Base-by-base conservation (phyloP, 2,797 vertebrate species). In the Erethizon dorsatum region DNA sequence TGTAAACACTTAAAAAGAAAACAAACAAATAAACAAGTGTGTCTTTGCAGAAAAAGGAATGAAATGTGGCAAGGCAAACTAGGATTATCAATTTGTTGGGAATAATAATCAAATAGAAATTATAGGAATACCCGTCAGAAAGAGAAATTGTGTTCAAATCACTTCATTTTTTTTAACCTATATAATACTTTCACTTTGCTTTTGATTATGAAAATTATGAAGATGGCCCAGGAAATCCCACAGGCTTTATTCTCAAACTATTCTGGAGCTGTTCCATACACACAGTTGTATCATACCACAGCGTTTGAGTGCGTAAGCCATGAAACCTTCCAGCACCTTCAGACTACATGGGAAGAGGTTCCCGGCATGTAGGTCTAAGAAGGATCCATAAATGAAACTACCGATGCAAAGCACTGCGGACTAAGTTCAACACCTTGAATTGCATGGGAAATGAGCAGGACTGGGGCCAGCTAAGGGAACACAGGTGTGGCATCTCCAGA, bases 391-490 rank as follows among this genome's bases (percentile, higher is more conserved):
- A 97, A 96, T 80, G 78, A 96, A 56, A 57, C 83, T 61, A 83
- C 73, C 96, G 94, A 83, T 93, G 83, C 83, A 92, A 90, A 94
- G 65, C 47, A 69, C 82, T 67, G 5, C 80, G 88, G 67, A 90
- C 96, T 80, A 92, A 90, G 78, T 84, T 96, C 88, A 96, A 88
- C 94, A 97, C 97, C 90, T 95, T 97, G 78, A 95, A 61, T 95
- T 94, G 20, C 94, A 86, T 65, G 96, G 97, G 96, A 93, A 97
- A 88, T 71, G 88, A 93, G 71, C 82, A 78, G 96, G 61, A 97
- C 75, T 37, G 45, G 61, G 75, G 78, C 77, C 54, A 86, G 89
- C 96, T 71, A 83, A 90, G 63, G 82, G 90, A 88, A 79, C 94
- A 37, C 96, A 95, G 97, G 95, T 96, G 92, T 79, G 95, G 75